Percentiles rank a stretch among this genome's conserved stretches.
These are phyloP conservation scores for Nephrocerus scutellatus DNA, from an alignment of 2,888 invertebrate species.

Conservation along the genomic window DNA sequence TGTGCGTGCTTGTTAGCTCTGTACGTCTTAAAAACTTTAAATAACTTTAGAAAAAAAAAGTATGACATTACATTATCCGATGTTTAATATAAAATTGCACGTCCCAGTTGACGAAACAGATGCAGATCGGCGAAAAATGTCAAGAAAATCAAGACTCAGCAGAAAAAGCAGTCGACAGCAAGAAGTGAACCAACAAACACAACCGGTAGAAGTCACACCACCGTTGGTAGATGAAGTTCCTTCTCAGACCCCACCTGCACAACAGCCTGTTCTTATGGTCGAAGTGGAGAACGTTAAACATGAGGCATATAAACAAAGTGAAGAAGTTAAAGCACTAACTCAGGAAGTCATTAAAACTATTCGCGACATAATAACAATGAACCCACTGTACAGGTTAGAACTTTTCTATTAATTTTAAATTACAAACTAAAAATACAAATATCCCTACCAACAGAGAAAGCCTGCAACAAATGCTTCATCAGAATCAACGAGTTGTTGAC, in stretches of 20 bases:
- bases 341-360: conserved; percentile 97
- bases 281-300: conserved; percentile 90
- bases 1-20: neutral
- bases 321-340: conserved; percentile 93
- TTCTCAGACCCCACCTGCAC: conserved; percentile 1
- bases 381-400: conserved; percentile 75
- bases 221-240: conserved; percentile 9
- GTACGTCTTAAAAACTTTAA: neutral
- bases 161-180: conserved; percentile 48
- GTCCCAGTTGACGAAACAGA: conserved; percentile 71
- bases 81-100: conserved; percentile 75
- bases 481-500: conserved; percentile 93
- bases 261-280: conserved; percentile 71
- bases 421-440: conserved; percentile 1
- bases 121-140: conserved; percentile 47
- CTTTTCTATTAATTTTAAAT: conserved; percentile 1
- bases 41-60: conserved; percentile 48
- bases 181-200: conserved; percentile 13
- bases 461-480: conserved; percentile 95
- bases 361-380: conserved; percentile 93
- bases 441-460: conserved; percentile 65
- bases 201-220: conserved; percentile 5
- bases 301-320: conserved; percentile 80
- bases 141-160: conserved; percentile 38
- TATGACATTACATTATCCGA: conserved; percentile 76